Conservation (phyloP, 1,140 invertebrate genomes). For the Theocolax elegans region DNA sequence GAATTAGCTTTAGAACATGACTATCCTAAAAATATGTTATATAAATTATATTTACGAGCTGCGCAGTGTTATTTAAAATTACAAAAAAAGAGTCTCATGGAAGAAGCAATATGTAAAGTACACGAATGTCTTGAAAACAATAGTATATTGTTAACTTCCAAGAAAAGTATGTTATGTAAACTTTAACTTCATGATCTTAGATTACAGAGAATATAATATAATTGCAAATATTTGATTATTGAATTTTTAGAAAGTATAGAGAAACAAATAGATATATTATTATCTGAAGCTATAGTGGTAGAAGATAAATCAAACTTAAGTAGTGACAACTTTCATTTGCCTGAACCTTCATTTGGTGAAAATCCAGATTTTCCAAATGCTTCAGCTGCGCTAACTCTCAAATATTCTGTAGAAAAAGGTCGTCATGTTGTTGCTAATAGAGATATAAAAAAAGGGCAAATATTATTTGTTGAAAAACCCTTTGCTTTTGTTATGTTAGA, state of each 20-base stretch:
- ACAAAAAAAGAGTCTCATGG: conserved; percentile 49
- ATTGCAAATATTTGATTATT: not conserved
- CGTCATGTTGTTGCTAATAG: conserved; percentile 68
- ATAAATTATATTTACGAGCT: conserved; percentile 61
- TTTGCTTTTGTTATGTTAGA: conserved; percentile 73
- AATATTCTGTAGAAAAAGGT: conserved; percentile 63
- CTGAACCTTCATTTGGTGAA: conserved; percentile 47
- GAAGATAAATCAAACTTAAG: not conserved
- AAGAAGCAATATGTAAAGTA: conserved; percentile 49
- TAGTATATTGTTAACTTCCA: conserved; percentile 44
- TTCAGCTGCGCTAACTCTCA: conserved; percentile 52
- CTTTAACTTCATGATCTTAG: conserved; percentile 12
- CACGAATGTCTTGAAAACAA: conserved; percentile 47
- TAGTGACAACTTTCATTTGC: conserved; percentile 14
- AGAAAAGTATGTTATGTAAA: conserved; percentile 51
- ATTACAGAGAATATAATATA: not conserved
- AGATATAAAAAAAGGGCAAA: conserved; percentile 72
- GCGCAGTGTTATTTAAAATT: conserved; percentile 58
- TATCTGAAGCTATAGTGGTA: conserved; percentile 22
- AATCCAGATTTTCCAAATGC: conserved; percentile 57
- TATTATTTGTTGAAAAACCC: conserved; percentile 78
- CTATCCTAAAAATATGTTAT: conserved; percentile 57
- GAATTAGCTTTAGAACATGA: conserved; percentile 56
- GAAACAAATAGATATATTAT: conserved; percentile 41
- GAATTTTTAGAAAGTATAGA: conserved; percentile 39